These are phyloP conservation scores for Ips nitidus DNA, from an alignment of 1,140 invertebrate species.

Conservation along the genomic window DNA sequence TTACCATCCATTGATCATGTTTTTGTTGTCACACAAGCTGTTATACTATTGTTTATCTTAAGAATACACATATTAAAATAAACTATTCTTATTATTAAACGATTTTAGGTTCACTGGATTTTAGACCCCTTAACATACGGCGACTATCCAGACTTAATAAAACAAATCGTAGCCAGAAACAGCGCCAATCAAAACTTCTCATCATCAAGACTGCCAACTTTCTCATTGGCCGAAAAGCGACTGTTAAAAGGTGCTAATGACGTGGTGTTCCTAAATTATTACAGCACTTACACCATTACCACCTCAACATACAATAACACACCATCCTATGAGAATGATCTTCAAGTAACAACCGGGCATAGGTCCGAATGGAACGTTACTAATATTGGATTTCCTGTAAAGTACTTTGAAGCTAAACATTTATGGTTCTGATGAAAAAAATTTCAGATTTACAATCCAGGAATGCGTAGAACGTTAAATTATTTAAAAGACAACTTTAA, in stretches of 20 bases:
- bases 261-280: constrained; percentile 14
- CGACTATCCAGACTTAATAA: constrained; percentile 65
- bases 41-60: too few species aligned
- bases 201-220: constrained; percentile 53
- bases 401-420: too few species aligned
- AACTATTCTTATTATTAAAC: too few species aligned
- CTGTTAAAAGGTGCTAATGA: constrained; percentile 53
- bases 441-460: too few species aligned
- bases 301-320: constrained; percentile 1
- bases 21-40: too few species aligned
- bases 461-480: too few species aligned
- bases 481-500: constrained; percentile 64
- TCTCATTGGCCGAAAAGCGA: constrained; percentile 56
- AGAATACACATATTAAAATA: too few species aligned
- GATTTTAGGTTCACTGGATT: constrained; percentile 59
- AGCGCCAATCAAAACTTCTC: constrained; percentile 61
- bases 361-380: background rate
- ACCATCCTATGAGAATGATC: constrained; percentile 15
- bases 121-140: constrained; percentile 65
- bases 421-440: too few species aligned
- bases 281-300: constrained; percentile 4
- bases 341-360: background rate
- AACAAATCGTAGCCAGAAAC: constrained; percentile 56
- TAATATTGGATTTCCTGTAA: background rate
- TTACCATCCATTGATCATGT: too few species aligned